phyloP scores from a whole-genome alignment of 2,888 invertebrate genomes.

The Salpingus planirostris region DNA sequence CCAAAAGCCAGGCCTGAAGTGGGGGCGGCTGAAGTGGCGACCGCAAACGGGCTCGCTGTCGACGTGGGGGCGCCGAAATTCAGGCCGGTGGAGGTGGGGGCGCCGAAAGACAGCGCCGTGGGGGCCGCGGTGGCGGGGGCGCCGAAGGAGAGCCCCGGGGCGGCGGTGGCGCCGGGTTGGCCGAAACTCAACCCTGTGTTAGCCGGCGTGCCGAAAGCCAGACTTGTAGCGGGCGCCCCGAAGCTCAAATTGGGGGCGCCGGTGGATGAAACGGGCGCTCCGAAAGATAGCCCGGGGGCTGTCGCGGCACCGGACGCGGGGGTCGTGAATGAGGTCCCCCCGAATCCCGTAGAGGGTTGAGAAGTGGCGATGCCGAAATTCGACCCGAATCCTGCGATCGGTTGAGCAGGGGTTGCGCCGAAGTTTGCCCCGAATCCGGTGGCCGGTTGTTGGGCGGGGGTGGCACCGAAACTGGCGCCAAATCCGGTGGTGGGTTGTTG shows the following conservation, averaged over 20 bases:
- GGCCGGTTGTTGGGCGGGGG: conserved; percentile 2
- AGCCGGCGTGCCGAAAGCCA: conserved; percentile 7
- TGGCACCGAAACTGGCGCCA: conserved; percentile 1
- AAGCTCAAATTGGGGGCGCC: too few relatives aligned
- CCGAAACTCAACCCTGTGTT: conserved; percentile 6
- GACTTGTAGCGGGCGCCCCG: not conserved
- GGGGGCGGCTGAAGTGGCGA: conserved; percentile 19
- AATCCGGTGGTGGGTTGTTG: too few relatives aligned
- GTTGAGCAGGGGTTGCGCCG: too few relatives aligned
- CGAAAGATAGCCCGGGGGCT: not conserved
- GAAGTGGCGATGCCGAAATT: too few relatives aligned
- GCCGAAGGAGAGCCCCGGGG: conserved; percentile 26
- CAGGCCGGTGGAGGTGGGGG: conserved; percentile 16
- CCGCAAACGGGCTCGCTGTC: conserved; percentile 21
- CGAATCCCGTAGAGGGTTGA: conserved; percentile 1
- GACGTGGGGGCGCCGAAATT: conserved; percentile 27
- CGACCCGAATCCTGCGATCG: too few relatives aligned
- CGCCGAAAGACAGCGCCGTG: conserved; percentile 23
- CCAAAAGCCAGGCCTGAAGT: conserved; percentile 32
- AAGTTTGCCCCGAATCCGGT: too few relatives aligned
- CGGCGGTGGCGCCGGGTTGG: conserved; percentile 5
- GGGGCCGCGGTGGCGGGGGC: conserved; percentile 22
- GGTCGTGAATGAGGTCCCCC: conserved; percentile 4
- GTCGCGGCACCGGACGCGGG: conserved; percentile 2
- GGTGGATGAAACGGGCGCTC: not conserved